phyloP scores from a whole-genome alignment of 2,888 invertebrate genomes.

The Thalpophila matura region DNA sequence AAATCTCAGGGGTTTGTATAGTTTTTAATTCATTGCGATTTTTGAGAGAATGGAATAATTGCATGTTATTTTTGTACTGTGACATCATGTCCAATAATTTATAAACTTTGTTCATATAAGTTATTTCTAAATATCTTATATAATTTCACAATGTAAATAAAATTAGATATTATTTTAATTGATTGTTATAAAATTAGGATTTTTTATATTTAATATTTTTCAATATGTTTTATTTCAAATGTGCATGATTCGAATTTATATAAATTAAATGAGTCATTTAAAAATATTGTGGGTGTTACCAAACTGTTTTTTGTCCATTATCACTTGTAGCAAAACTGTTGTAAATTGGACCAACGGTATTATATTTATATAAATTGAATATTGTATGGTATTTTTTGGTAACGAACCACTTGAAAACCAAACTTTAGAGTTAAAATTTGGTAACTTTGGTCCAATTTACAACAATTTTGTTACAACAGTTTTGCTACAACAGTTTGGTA shows the following conservation, averaged over 20 bases:
- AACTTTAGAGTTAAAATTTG: no score
- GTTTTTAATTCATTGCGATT: constrained; percentile 13
- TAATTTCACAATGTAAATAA: constrained; percentile 49
- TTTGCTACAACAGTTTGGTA: no score
- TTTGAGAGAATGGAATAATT: constrained; percentile 10
- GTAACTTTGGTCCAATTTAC: no score
- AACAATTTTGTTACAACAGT: no score
- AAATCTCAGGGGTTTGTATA: constrained; percentile 12
- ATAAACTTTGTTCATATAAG: constrained; percentile 38
- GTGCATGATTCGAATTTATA: constrained; percentile 43
- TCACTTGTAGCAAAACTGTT: no score
- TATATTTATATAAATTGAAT: no score
- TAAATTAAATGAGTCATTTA: no score
- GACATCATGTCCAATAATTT: constrained; percentile 38
- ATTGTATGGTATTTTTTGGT: no score
- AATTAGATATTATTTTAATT: constrained; percentile 53
- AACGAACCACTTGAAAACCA: no score
- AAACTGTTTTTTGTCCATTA: no score
- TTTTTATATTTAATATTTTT: constrained; percentile 38
- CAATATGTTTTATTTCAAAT: constrained; percentile 26
- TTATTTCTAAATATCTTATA: constrained; percentile 48
- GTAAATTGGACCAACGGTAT: no score
- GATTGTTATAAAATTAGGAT: constrained; percentile 20
- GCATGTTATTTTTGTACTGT: constrained; percentile 25
- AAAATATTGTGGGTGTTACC: no score